phyloP scores from a whole-genome alignment of 2,797 vertebrate genomes.

The Okamejei kenojei region DNA sequence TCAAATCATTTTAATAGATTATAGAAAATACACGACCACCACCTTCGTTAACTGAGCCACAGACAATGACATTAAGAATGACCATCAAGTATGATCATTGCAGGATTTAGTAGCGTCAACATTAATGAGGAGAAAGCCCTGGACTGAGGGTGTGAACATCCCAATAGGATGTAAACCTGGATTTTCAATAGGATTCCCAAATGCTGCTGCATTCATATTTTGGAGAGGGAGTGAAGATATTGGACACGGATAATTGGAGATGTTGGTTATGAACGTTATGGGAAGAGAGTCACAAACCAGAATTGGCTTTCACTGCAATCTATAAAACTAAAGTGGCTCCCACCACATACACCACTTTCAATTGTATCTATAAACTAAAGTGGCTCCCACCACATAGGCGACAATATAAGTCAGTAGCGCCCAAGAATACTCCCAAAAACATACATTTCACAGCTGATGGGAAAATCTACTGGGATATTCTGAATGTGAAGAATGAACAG shows the following conservation, averaged over 20 bases:
- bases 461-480: too few species aligned
- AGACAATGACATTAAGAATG: neutral
- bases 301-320: constrained; percentile 7
- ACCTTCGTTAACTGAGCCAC: neutral
- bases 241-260: neutral
- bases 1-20: too few species aligned
- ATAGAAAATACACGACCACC: neutral
- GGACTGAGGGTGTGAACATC: neutral
- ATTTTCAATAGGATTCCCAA: neutral
- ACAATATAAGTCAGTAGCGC: too few species aligned
- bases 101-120: too few species aligned
- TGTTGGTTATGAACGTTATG: neutral
- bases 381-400: too few species aligned
- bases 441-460: too few species aligned
- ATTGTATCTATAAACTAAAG: too few species aligned
- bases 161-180: neutral
- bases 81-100: neutral
- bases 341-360: too few species aligned
- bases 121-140: neutral
- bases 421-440: too few species aligned
- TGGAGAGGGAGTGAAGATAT: neutral
- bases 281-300: neutral
- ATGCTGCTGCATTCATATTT: neutral
- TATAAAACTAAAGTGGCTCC: too few species aligned
- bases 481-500: too few species aligned